phyloP scores from a whole-genome alignment of 2,113 vertebrate species.

The Scophthalmus maximus region DNA sequence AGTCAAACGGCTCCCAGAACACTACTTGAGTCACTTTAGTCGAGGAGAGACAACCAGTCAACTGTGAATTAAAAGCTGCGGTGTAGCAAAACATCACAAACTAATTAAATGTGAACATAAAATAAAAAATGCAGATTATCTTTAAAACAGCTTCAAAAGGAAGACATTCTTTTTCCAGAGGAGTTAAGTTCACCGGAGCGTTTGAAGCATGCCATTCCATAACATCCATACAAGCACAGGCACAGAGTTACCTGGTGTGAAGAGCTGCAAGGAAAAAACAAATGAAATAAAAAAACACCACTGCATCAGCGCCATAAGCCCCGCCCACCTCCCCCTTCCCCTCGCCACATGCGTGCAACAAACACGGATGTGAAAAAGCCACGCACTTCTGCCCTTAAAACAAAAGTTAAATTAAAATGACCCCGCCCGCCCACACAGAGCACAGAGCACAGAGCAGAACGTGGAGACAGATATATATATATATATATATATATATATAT shows the following conservation, averaged over 20 bases:
- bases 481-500: too few species aligned
- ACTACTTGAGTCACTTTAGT: constrained; percentile 28
- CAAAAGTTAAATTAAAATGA: constrained; percentile 3
- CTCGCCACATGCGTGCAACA: constrained; percentile 49
- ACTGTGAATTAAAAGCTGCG: constrained; percentile 43
- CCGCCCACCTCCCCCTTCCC: neutral
- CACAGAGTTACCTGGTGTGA: constrained; percentile 69
- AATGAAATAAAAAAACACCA: constrained; percentile 43
- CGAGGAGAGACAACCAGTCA: constrained; percentile 35
- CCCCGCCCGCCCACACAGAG: constrained; percentile 44
- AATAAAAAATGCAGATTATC: constrained; percentile 44
- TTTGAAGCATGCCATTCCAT: constrained; percentile 58
- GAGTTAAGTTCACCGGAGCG: neutral
- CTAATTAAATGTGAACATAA: constrained; percentile 5
- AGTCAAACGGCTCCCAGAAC: constrained; percentile 70
- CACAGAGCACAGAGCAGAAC: constrained; percentile 16
- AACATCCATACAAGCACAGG: constrained; percentile 51
- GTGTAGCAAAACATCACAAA: constrained; percentile 29
- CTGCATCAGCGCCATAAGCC: constrained; percentile 31
- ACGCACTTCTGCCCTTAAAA: constrained; percentile 5
- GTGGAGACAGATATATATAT: too few species aligned
- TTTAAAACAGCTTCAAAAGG: constrained; percentile 1
- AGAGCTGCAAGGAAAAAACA: constrained; percentile 58
- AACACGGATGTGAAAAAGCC: constrained; percentile 52
- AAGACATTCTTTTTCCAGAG: constrained; percentile 38